phyloP scores from a whole-genome alignment of 2,797 vertebrate species.

The Catostomus latipinnis region DNA sequence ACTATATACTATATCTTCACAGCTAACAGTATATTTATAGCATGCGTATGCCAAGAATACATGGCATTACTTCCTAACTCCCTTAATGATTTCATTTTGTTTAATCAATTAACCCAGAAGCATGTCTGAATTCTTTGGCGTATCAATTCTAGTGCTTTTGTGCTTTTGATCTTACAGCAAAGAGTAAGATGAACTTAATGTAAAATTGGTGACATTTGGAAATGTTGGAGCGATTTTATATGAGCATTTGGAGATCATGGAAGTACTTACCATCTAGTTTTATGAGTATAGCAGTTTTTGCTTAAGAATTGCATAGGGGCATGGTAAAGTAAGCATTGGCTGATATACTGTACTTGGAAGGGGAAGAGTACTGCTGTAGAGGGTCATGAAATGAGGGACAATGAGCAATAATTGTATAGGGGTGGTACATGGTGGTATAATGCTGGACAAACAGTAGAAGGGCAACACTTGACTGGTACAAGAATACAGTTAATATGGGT shows the following conservation, averaged over 20 bases:
- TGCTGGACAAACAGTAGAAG: background rate
- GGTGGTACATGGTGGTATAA: background rate
- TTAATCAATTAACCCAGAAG: too few relatives aligned
- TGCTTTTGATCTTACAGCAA: background rate
- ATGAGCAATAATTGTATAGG: background rate
- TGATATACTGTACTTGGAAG: background rate
- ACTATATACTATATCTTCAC: too few relatives aligned
- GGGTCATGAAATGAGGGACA: slow-evolving; percentile 30
- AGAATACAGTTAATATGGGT: slow-evolving; percentile 27
- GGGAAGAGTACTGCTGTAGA: background rate
- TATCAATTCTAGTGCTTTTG: background rate
- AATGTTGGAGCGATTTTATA: background rate
- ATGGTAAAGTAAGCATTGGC: background rate
- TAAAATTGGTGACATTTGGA: too few relatives aligned
- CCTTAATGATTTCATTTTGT: too few relatives aligned
- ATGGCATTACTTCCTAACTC: too few relatives aligned
- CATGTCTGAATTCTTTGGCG: too few relatives aligned
- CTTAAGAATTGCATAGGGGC: background rate
- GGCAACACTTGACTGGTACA: slow-evolving; percentile 2
- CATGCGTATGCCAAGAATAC: too few relatives aligned
- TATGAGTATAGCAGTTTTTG: background rate
- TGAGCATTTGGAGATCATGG: background rate
- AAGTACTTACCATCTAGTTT: background rate
- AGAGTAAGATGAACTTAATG: too few relatives aligned
- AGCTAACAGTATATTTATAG: too few relatives aligned